A percentile compares a stretch with the other conserved stretches of the same genome.
These are phyloP conservation scores for Andrena chrysosceles DNA, from an alignment of 2,888 invertebrate genomes.

Conservation along the genomic window DNA sequence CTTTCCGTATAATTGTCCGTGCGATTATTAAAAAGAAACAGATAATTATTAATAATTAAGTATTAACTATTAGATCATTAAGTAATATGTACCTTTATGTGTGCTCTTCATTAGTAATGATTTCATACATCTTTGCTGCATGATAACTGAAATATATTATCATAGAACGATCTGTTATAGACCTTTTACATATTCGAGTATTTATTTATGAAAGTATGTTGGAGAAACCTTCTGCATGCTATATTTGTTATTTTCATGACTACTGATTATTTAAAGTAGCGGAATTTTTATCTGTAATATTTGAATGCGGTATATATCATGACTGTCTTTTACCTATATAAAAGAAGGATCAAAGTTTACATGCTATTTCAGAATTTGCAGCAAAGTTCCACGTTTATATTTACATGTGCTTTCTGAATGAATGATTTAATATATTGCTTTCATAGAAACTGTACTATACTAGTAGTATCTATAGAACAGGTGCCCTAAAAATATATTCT, in stretches of 20 bases:
- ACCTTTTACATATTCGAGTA: slow-evolving; percentile 31
- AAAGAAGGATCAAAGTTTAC: slow-evolving; percentile 26
- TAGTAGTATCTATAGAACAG: slow-evolving; percentile 50
- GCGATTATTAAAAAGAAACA: slow-evolving; percentile 66
- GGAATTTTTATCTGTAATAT: slow-evolving; percentile 37
- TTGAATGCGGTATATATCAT: slow-evolving; percentile 30
- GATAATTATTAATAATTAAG: slow-evolving; percentile 72
- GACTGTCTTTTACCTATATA: slow-evolving; percentile 43
- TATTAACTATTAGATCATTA: slow-evolving; percentile 52
- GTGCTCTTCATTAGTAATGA: slow-evolving; percentile 54
- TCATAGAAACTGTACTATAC: slow-evolving; percentile 42
- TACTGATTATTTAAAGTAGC: slow-evolving; percentile 28
- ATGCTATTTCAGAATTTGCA: slow-evolving; percentile 64
- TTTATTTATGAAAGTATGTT: slow-evolving; percentile 40
- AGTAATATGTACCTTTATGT: slow-evolving; percentile 43
- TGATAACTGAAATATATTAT: slow-evolving; percentile 61
- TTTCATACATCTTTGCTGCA: slow-evolving; percentile 70
- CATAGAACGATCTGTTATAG: slow-evolving; percentile 46
- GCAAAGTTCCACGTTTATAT: slow-evolving; percentile 57
- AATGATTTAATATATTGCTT: slow-evolving; percentile 62
- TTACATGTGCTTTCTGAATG: slow-evolving; percentile 31
- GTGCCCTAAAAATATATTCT: slow-evolving; percentile 37
- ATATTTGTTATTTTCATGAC: slow-evolving; percentile 33
- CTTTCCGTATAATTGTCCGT: slow-evolving; percentile 69
- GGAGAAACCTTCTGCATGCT: slow-evolving; percentile 44